Conservation (phyloP, 2,888 invertebrate species). For the Dynastes tityus region DNA sequence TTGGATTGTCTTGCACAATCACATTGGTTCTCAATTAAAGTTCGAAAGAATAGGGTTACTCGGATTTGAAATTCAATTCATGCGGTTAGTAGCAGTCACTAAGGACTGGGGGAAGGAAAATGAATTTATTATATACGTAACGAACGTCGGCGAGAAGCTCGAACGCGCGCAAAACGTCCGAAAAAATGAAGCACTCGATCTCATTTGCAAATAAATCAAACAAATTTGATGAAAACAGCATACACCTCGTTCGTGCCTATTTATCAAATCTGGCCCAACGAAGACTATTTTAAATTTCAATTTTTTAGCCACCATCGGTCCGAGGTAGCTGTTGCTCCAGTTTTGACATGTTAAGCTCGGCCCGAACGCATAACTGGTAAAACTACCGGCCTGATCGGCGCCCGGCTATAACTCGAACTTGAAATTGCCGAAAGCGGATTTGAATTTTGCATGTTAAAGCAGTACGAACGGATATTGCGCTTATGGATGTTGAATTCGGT, state of each 20-base stretch:
- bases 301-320: neutral
- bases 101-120: neutral
- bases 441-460: neutral
- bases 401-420: no score
- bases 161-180: neutral
- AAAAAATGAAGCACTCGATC: neutral
- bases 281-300: conserved; percentile 4
- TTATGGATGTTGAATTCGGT: neutral
- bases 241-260: no score
- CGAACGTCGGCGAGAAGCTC: neutral
- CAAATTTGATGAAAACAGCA: conserved; percentile 3
- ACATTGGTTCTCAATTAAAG: neutral
- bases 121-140: neutral
- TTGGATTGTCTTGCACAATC: neutral
- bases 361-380: neutral
- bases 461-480: conserved; percentile 5
- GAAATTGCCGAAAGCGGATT: no score
- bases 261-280: neutral
- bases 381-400: no score
- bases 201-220: conserved; percentile 12
- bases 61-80: neutral
- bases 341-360: neutral
- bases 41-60: neutral
- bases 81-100: neutral
- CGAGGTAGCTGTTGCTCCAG: neutral